Base-by-base conservation (phyloP, 2,113 vertebrate genomes). In the Leptodactylus fuscus region DNA sequence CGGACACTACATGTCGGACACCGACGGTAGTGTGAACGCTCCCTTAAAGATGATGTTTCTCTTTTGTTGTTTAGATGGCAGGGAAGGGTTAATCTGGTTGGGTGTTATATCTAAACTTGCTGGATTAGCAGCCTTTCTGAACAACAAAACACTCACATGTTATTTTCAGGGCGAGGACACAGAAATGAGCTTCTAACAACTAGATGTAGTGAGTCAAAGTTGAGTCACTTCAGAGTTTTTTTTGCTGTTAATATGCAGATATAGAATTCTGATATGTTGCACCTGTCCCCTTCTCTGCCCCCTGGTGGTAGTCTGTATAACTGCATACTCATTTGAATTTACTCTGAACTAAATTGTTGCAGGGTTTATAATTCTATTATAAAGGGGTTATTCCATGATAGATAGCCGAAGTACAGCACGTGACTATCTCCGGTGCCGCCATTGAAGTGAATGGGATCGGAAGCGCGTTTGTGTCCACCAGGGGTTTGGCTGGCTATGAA, bases 201-300 rank as follows among this genome's bases (percentile, higher is more conserved):
- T 67, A 85, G 38, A 67, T 65, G 34, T 55, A 65, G 41, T 85
- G 83, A 85, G 83, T 85, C 83, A 85, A 85, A 78, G 74, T 78
- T 85, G 83, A 85, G 32, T 85, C 83, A 79, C 15, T 69, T 69
- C 73, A 79, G 60, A 67, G 29, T 15, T 53, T 46, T 70, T 58
- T 55, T 73, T 5, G 22, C 67, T 82, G 81, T 36, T 82, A 70
- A 53, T 71, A 70, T 36, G 44, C 29, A 29, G 53, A 65, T 67
- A 9, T 20, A 67, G 16, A 5, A 65, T 65, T 65, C 60, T 65
- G 32, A 22, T 38, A 84, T 76, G 44, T 41, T 34, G 73, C 58
- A 84, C 82, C 82, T 84, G 82, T 84, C 49, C 16, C 11, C 16
- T 20, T 15, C 11, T 16, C 34, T 20, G 69, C 49, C 81, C 32